Conservation (phyloP, 2,113 vertebrate genomes). For the Colossoma macropomum region DNA sequence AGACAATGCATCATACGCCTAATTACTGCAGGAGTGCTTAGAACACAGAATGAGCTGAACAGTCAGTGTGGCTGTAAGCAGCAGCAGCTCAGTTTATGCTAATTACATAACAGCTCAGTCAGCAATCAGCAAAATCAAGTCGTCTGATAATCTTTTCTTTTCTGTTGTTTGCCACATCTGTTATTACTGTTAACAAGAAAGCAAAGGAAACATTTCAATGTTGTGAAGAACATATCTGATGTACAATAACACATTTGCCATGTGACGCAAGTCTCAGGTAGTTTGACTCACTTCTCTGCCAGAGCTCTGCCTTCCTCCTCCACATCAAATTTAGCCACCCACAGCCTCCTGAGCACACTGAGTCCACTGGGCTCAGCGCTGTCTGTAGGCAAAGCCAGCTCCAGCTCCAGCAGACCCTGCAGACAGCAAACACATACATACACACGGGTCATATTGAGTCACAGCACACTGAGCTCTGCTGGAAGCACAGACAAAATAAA, state of each 20-base stretch:
- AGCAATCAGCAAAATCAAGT: too few relatives aligned
- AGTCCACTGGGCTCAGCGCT: conserved; percentile 86
- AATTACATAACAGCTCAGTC: too few relatives aligned
- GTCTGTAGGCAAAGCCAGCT: conserved; percentile 92
- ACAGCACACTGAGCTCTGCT: not conserved
- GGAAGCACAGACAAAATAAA: not conserved
- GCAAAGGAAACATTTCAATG: too few relatives aligned
- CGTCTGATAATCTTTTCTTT: not conserved
- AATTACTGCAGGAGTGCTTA: too few relatives aligned
- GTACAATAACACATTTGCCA: not conserved
- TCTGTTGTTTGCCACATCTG: too few relatives aligned
- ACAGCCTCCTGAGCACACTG: conserved; percentile 89
- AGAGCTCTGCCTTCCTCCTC: conserved; percentile 86
- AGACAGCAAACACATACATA: not conserved
- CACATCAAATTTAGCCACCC: conserved; percentile 92
- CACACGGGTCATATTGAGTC: not conserved
- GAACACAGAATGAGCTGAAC: too few relatives aligned
- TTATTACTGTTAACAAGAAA: too few relatives aligned
- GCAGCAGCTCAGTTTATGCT: too few relatives aligned
- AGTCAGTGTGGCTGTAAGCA: too few relatives aligned
- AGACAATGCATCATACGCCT: too few relatives aligned
- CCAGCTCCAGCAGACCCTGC: conserved; percentile 93
- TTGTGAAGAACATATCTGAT: not conserved
- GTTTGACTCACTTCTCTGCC: conserved; percentile 84
- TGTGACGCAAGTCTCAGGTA: not conserved